These are phyloP conservation scores for Pempheris klunzingeri DNA, from an alignment of 2,797 vertebrate species.

Conservation along the genomic window DNA sequence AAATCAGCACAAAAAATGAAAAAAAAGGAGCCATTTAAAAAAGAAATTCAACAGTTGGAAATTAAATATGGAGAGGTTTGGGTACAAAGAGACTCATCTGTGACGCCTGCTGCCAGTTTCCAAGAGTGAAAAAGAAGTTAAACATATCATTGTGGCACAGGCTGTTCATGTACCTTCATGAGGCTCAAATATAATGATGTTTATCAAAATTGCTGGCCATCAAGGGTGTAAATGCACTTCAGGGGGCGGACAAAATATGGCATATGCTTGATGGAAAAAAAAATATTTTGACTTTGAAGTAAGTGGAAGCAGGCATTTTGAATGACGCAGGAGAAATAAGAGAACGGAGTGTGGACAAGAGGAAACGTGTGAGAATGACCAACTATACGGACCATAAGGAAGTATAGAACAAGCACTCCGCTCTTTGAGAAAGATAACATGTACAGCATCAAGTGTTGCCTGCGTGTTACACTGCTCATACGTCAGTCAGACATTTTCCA, in stretches of 20 bases:
- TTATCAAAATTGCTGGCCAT: not conserved
- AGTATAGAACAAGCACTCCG: not conserved
- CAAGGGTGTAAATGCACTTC: not conserved
- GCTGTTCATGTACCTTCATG: constrained; percentile 5
- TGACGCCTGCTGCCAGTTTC: not conserved
- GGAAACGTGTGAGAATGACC: not conserved
- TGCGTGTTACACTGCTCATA: not conserved
- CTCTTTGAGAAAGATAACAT: not conserved
- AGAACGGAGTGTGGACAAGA: not conserved
- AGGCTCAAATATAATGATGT: constrained; percentile 14
- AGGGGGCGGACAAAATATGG: not conserved
- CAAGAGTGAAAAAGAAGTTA: not conserved
- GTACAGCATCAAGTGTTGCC: not conserved
- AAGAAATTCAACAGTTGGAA: constrained; percentile 13
- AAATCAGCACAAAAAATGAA: too few species aligned
- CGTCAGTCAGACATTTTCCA: not conserved
- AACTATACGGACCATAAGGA: not conserved
- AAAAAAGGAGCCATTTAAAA: not conserved
- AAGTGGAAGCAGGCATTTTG: not conserved
- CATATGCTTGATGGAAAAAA: not conserved
- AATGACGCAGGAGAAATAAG: too few species aligned
- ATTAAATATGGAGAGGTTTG: not conserved
- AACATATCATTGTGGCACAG: not conserved
- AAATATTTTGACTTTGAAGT: not conserved
- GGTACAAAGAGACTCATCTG: not conserved